A percentile compares a stretch with the other conserved stretches of the same genome.
phyloP scores from a whole-genome alignment of 2,797 vertebrate genomes.

The Molothrus aeneus region DNA sequence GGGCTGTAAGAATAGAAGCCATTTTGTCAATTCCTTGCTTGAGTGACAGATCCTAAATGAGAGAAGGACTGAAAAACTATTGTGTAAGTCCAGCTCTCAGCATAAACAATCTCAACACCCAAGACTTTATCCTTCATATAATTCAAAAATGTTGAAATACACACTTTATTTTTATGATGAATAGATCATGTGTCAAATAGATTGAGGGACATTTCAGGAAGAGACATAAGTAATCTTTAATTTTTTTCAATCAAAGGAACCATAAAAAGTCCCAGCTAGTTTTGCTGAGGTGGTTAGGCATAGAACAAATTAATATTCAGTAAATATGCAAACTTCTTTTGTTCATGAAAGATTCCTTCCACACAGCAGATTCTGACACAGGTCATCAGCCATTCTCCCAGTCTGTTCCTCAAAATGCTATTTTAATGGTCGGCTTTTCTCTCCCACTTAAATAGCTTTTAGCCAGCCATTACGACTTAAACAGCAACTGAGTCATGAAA shows the following conservation, averaged over 20 bases:
- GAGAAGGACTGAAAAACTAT: neutral
- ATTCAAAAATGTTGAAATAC: neutral
- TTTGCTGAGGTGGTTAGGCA: neutral
- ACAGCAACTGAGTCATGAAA: constrained; percentile 60
- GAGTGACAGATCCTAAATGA: neutral
- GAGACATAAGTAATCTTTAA: neutral
- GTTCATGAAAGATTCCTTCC: constrained; percentile 8
- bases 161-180: neutral
- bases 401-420: constrained; percentile 25
- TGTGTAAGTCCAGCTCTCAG: neutral
- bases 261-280: neutral
- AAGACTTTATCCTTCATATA: neutral
- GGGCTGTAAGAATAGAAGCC: neutral
- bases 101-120: neutral
- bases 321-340: constrained; percentile 12
- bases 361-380: constrained; percentile 26
- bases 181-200: neutral
- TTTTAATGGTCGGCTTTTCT: constrained; percentile 32
- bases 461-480: constrained; percentile 47
- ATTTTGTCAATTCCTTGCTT: neutral
- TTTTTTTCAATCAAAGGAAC: neutral
- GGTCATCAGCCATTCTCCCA: neutral
- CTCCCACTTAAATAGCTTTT: constrained; percentile 51
- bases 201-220: neutral
- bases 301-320: constrained; percentile 12